Evolutionary conservation across 1,140 invertebrate species (phyloP).

Genomic region (Apis dorsata): DNA sequence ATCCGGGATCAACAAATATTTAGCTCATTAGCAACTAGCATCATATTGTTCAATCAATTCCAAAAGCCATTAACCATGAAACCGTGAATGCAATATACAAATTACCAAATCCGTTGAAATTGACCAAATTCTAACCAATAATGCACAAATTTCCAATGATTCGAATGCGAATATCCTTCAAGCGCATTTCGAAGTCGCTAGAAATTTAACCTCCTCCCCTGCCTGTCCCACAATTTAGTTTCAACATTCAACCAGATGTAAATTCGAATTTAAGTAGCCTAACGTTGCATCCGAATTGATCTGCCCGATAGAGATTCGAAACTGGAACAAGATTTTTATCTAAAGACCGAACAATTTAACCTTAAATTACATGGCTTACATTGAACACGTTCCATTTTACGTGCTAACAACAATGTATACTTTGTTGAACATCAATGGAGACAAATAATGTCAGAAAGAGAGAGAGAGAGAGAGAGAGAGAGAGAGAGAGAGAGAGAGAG

Average conservation of each 20-base stretch:
- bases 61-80: neutral
- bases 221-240: neutral
- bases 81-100: neutral
- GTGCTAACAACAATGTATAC: neutral
- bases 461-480: neutral
- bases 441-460: neutral
- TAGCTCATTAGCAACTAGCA: no score
- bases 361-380: constrained; percentile 22
- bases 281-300: constrained; percentile 28
- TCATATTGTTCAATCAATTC: no score
- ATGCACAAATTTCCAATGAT: neutral
- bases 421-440: neutral
- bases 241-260: neutral
- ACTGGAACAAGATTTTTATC: constrained; percentile 16
- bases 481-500: no score
- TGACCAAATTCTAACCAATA: neutral
- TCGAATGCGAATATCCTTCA: neutral
- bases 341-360: constrained; percentile 14
- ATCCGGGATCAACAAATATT: no score
- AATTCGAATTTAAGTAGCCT: constrained; percentile 36
- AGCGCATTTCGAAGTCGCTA: neutral
- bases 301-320: constrained; percentile 3
- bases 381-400: neutral
- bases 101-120: neutral
- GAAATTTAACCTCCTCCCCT: neutral